These are phyloP conservation scores for Girardia tigrina DNA, from an alignment of 2,888 invertebrate species.

Conservation along the genomic window DNA sequence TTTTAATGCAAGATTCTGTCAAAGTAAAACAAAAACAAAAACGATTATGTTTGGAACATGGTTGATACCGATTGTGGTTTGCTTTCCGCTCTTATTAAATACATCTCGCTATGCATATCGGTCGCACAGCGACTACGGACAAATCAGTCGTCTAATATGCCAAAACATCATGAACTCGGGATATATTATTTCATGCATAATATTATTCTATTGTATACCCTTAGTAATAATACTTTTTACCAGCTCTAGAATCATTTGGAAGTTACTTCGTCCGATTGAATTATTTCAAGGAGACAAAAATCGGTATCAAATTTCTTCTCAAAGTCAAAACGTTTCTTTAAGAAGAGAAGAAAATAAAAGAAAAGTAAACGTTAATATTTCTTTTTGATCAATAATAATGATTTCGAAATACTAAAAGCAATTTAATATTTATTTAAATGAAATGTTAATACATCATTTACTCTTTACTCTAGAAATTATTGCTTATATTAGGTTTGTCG, in stretches of 20 bases:
- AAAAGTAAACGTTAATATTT: slow-evolving; percentile 39
- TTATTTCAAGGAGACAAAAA: neutral
- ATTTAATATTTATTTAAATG: too few species aligned
- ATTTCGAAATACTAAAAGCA: too few species aligned
- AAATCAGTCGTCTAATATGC: slow-evolving; percentile 49
- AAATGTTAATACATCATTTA: too few species aligned
- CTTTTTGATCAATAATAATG: neutral
- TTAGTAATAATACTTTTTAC: slow-evolving; percentile 46
- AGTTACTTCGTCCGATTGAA: slow-evolving; percentile 40
- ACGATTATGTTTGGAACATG: slow-evolving; percentile 49
- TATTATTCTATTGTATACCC: slow-evolving; percentile 49
- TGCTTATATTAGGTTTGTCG: too few species aligned
- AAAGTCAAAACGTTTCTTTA: neutral
- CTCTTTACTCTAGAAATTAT: too few species aligned
- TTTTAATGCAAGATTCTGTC: slow-evolving; percentile 47
- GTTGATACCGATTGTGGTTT: slow-evolving; percentile 46
- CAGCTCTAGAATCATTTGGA: slow-evolving; percentile 41
- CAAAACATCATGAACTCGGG: slow-evolving; percentile 47
- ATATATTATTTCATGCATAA: slow-evolving; percentile 50
- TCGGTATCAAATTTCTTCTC: neutral
- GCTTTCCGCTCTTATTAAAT: slow-evolving; percentile 40
- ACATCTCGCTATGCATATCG: slow-evolving; percentile 39
- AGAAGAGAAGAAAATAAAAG: slow-evolving; percentile 44
- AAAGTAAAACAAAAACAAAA: slow-evolving; percentile 46
- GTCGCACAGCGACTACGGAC: slow-evolving; percentile 46